Percentiles rank a stretch among this genome's conserved stretches.
phyloP scores from a whole-genome alignment of 2,888 invertebrate genomes.

The Orchesella flavescens region DNA sequence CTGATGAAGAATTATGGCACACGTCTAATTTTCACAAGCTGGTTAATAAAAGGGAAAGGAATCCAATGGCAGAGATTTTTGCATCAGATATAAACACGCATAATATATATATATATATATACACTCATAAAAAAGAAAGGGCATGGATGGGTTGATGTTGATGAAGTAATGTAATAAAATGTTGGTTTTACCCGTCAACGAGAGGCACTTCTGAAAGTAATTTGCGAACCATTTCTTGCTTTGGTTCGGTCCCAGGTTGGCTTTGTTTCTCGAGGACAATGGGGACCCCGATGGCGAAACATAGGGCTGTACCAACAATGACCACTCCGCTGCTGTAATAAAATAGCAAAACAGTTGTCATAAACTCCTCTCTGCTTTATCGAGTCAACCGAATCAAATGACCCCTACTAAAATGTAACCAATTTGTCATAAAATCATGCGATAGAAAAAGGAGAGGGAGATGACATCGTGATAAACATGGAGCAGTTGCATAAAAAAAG shows the following conservation, averaged over 20 bases:
- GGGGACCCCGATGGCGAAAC: constrained; percentile 71
- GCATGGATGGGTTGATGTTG: no score
- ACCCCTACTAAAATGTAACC: constrained; percentile 63
- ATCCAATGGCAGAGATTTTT: not conserved
- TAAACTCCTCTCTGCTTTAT: constrained; percentile 51
- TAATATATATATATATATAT: not conserved
- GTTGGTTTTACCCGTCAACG: constrained; percentile 70
- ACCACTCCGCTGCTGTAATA: constrained; percentile 66
- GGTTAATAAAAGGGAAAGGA: not conserved
- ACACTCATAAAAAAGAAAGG: no score
- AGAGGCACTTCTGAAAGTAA: constrained; percentile 72
- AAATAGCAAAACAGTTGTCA: constrained; percentile 35
- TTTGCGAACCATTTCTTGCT: constrained; percentile 71
- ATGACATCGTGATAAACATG: constrained; percentile 49
- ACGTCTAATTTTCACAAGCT: no score
- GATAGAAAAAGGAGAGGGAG: constrained; percentile 37
- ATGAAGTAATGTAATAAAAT: constrained; percentile 42
- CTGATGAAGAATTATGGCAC: not conserved
- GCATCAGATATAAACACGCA: not conserved
- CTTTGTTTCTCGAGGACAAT: constrained; percentile 71
- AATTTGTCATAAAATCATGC: constrained; percentile 63
- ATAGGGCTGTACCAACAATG: constrained; percentile 67
- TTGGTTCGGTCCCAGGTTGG: constrained; percentile 69
- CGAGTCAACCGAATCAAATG: constrained; percentile 61
- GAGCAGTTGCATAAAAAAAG: constrained; percentile 13